Conservation (phyloP, 1,140 invertebrate genomes). For the Apocrypta bakeri region DNA sequence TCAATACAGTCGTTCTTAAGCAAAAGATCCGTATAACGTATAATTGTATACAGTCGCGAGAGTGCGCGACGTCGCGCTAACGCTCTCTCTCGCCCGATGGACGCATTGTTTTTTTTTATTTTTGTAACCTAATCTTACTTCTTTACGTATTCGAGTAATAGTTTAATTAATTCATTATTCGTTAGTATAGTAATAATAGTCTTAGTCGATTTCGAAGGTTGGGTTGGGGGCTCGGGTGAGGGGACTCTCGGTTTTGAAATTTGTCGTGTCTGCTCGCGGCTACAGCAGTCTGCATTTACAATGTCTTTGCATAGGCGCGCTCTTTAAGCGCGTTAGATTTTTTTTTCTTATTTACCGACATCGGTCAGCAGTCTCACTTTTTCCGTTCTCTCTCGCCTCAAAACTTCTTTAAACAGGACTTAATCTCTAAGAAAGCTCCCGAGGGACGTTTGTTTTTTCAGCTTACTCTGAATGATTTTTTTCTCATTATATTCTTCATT, state of each 20-base stretch:
- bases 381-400: constrained; percentile 4
- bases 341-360: constrained; percentile 22
- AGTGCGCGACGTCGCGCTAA: neutral
- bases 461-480: constrained; percentile 21
- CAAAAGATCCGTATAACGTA: neutral
- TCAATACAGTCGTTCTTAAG: neutral
- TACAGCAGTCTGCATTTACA: neutral
- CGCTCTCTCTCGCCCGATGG: neutral
- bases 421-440: constrained; percentile 50
- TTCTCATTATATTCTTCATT: neutral
- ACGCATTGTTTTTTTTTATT: neutral
- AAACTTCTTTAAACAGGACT: constrained; percentile 24
- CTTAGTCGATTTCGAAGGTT: neutral
- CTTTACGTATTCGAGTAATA: neutral
- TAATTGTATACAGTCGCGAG: neutral
- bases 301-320: neutral
- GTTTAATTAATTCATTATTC: neutral
- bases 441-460: constrained; percentile 47
- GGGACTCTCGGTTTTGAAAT: constrained; percentile 7
- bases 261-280: neutral
- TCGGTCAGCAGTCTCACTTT: constrained; percentile 9
- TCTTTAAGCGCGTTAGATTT: constrained; percentile 5
- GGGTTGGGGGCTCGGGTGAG: neutral
- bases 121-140: neutral
- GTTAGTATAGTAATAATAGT: neutral